Percentiles rank a stretch among this genome's conserved stretches.
phyloP scores from a whole-genome alignment of 2,888 invertebrate genomes.

The Coremacera marginata region DNA sequence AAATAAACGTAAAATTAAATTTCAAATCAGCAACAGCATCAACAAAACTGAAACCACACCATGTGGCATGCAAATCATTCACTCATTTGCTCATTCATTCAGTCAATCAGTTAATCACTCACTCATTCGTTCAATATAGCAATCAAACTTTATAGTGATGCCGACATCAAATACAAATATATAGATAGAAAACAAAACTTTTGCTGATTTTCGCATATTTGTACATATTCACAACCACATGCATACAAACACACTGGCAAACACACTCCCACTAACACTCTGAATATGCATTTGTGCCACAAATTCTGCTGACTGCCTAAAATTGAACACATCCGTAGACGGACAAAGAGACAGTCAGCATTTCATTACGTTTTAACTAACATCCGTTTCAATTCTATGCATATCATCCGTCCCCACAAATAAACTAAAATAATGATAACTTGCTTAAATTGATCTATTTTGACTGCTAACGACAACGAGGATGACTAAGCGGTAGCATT shows the following conservation, averaged over 20 bases:
- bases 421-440: constrained; percentile 1
- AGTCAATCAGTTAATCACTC: neutral
- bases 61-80: neutral
- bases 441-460: neutral
- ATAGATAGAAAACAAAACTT: too few species aligned
- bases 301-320: too few species aligned
- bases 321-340: too few species aligned
- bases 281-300: too few species aligned
- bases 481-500: too few species aligned
- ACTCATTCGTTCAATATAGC: neutral
- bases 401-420: neutral
- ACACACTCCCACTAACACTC: too few species aligned
- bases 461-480: neutral
- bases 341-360: too few species aligned
- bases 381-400: neutral
- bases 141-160: neutral
- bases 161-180: too few species aligned
- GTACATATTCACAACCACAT: too few species aligned
- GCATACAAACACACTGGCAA: too few species aligned
- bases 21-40: neutral
- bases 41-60: neutral
- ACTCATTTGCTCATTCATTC: neutral
- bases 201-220: too few species aligned
- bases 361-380: too few species aligned
- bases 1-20: neutral